phyloP scores from a whole-genome alignment of 1,140 invertebrate species.

The Hormaphis cornu region DNA sequence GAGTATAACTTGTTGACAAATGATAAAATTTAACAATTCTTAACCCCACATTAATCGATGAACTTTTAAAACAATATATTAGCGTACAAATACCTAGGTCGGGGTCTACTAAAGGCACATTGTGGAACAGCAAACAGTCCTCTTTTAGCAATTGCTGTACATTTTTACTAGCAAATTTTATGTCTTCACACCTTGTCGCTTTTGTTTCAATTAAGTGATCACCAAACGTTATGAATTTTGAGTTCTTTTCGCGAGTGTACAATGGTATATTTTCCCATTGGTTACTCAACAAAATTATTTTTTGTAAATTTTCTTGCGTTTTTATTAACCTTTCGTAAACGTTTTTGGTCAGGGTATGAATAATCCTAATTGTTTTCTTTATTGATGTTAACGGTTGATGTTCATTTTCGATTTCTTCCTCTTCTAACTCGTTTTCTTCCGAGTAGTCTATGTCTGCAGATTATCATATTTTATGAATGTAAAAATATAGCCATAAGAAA shows the following conservation, averaged over 20 bases:
- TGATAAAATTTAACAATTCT: no score
- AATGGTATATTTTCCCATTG: conserved; percentile 18
- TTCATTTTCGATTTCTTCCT: background rate
- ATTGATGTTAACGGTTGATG: background rate
- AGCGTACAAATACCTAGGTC: background rate
- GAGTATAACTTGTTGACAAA: no score
- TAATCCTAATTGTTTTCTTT: conserved; percentile 13
- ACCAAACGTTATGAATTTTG: background rate
- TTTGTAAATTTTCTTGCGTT: background rate
- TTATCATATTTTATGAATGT: no score
- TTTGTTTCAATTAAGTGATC: background rate
- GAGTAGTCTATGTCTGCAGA: background rate
- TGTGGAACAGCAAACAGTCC: conserved; percentile 55
- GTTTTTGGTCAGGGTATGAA: conserved; percentile 2
- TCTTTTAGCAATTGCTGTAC: conserved; percentile 51
- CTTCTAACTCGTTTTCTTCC: background rate
- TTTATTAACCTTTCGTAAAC: conserved; percentile 8
- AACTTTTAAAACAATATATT: no score
- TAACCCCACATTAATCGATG: no score
- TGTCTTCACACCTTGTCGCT: conserved; percentile 47
- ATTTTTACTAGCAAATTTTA: conserved; percentile 48
- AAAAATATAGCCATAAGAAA: no score
- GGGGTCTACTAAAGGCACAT: conserved; percentile 42
- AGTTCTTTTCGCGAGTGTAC: conserved; percentile 2
- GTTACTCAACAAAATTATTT: conserved; percentile 7